Evolutionary conservation across 2,797 vertebrate genomes (phyloP).

Genomic region (Knipowitschia caucasica): DNA sequence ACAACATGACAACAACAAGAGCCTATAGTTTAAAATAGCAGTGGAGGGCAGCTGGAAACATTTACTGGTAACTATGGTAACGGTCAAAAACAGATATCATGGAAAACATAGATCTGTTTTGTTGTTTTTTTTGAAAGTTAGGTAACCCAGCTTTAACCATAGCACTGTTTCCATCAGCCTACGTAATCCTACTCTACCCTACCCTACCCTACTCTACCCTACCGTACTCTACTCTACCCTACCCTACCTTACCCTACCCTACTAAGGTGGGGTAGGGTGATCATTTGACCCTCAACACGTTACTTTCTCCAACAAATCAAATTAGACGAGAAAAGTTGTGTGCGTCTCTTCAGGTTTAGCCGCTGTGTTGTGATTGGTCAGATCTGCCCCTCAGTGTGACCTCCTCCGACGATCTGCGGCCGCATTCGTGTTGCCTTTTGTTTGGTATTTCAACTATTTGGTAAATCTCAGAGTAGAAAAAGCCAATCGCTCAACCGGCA

Average conservation of each 20-base stretch:
- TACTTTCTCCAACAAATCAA: neutral
- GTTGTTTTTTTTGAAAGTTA: neutral
- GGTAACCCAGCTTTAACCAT: no score
- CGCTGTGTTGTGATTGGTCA: neutral
- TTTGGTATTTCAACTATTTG: slow-evolving; percentile 5
- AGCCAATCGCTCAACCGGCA: neutral
- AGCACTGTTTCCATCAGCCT: no score
- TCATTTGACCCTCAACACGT: neutral
- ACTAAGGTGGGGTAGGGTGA: neutral
- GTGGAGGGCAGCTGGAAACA: no score
- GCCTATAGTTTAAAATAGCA: no score
- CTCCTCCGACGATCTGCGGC: neutral
- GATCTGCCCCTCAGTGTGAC: neutral
- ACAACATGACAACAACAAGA: no score
- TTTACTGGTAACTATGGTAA: no score
- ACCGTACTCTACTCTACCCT: no score
- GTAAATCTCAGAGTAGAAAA: neutral
- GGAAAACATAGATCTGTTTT: neutral
- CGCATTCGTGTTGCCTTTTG: neutral
- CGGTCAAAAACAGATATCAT: no score
- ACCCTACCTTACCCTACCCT: no score
- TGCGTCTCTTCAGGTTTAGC: neutral
- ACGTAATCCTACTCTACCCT: no score
- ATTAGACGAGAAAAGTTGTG: neutral
- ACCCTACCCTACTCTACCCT: no score